Percentiles rank a stretch among this genome's conserved stretches.
These are phyloP conservation scores for Brienomyrus longianalis DNA, from an alignment of 2,113 vertebrate species.

Conservation along the genomic window DNA sequence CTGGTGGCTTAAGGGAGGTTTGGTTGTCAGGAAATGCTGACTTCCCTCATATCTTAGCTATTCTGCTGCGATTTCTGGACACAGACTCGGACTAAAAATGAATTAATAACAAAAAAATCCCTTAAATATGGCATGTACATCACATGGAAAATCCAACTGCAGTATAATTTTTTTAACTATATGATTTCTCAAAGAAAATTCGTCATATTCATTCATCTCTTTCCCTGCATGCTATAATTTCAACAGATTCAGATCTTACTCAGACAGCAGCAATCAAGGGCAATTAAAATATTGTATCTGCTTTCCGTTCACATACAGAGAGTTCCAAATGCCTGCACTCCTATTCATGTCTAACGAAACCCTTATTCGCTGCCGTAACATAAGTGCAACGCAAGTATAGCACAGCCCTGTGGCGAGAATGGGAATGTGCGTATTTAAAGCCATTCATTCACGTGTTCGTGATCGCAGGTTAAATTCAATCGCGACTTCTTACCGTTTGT, in stretches of 20 bases:
- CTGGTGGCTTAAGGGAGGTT: not conserved
- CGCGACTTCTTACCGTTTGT: not conserved
- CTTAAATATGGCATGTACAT: not conserved
- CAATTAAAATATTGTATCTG: not conserved
- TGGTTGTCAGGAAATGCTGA: not conserved
- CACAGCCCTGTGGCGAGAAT: conserved; percentile 23
- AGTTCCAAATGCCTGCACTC: not conserved
- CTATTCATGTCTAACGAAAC: not conserved
- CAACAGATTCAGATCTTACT: not conserved
- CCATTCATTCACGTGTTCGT: not conserved
- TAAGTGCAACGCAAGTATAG: not conserved
- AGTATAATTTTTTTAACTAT: not conserved
- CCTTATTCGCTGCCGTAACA: not conserved
- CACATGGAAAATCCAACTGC: not conserved
- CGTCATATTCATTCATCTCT: not conserved
- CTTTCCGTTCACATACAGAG: not conserved
- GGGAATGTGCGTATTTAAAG: not conserved
- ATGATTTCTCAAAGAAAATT: not conserved
- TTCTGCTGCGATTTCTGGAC: not conserved
- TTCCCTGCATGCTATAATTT: not conserved
- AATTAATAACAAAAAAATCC: not conserved
- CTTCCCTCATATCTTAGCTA: not conserved
- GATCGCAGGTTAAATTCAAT: not conserved
- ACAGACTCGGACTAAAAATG: not conserved
- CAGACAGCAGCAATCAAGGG: not conserved